Conservation (phyloP, 2,888 invertebrate species). For the Ennomos fuscantarius region DNA sequence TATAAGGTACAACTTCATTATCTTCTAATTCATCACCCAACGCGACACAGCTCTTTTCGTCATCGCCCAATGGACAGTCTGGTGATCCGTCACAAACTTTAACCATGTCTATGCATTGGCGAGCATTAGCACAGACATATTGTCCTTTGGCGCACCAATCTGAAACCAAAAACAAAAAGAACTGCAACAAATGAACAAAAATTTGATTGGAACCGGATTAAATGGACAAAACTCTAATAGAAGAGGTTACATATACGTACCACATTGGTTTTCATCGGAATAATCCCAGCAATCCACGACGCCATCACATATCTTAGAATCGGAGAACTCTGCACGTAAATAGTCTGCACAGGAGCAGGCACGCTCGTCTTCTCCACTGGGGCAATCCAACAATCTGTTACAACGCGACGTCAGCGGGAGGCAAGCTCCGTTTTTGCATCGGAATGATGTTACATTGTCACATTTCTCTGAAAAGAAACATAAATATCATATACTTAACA, state of each 20-base stretch:
- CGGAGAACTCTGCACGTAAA: slow-evolving; percentile 87
- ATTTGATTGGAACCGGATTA: background rate
- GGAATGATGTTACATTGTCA: slow-evolving; percentile 81
- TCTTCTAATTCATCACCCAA: slow-evolving; percentile 83
- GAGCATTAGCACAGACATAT: slow-evolving; percentile 90
- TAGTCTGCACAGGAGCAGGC: slow-evolving; percentile 92
- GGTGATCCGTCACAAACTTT: slow-evolving; percentile 89
- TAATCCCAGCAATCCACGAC: slow-evolving; percentile 92
- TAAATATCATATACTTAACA: background rate
- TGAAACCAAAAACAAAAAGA: slow-evolving; percentile 54
- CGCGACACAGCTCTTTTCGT: slow-evolving; percentile 90
- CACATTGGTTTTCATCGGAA: slow-evolving; percentile 91
- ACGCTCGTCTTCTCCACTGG: slow-evolving; percentile 89
- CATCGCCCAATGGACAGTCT: slow-evolving; percentile 90
- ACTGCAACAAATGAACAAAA: background rate
- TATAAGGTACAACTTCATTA: slow-evolving; percentile 86
- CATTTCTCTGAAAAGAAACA: slow-evolving; percentile 58
- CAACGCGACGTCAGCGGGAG: slow-evolving; percentile 87
- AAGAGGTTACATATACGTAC: slow-evolving; percentile 62
- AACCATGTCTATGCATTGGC: slow-evolving; percentile 87
- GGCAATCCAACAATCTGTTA: slow-evolving; percentile 89
- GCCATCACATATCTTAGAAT: slow-evolving; percentile 92
- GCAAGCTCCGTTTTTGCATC: slow-evolving; percentile 87
- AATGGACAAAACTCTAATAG: background rate
- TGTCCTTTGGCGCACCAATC: slow-evolving; percentile 90